Percentiles rank a stretch among this genome's conserved stretches.
Evolutionary conservation across 2,113 vertebrate species (phyloP).

Genomic region (Pyxicephalus adspersus): DNA sequence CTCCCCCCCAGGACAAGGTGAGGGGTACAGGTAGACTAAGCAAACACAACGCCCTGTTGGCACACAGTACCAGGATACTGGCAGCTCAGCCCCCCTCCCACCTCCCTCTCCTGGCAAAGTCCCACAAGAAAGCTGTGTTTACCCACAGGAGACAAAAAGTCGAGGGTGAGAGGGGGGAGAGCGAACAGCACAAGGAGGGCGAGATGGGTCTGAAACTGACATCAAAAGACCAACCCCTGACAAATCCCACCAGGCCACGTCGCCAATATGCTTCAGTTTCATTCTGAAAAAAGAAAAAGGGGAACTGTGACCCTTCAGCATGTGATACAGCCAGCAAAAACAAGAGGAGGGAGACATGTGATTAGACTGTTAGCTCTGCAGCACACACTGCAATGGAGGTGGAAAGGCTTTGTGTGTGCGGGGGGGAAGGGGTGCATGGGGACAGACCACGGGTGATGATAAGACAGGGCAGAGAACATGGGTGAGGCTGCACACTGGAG

Average conservation of each 20-base stretch:
- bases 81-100: conserved; percentile 33
- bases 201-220: neutral
- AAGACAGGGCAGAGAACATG: neutral
- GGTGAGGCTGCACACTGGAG: neutral
- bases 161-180: neutral
- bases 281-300: neutral
- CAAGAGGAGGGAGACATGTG: neutral
- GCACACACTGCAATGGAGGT: neutral
- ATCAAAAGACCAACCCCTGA: neutral
- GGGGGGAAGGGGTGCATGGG: neutral
- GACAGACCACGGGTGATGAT: neutral
- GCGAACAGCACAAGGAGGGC: neutral
- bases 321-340: neutral
- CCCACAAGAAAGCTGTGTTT: conserved; percentile 64
- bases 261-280: neutral
- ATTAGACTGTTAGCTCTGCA: conserved; percentile 21
- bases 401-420: neutral
- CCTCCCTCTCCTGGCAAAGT: conserved; percentile 54
- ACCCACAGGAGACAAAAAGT: conserved; percentile 60
- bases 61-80: conserved; percentile 36
- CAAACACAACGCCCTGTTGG: conserved; percentile 40
- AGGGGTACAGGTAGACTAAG: conserved; percentile 33
- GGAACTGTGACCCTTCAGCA: neutral
- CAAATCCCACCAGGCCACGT: neutral
- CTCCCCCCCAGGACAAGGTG: conserved; percentile 20